Conservation (phyloP, 2,113 vertebrate species). For the Vanacampus margaritifer region DNA sequence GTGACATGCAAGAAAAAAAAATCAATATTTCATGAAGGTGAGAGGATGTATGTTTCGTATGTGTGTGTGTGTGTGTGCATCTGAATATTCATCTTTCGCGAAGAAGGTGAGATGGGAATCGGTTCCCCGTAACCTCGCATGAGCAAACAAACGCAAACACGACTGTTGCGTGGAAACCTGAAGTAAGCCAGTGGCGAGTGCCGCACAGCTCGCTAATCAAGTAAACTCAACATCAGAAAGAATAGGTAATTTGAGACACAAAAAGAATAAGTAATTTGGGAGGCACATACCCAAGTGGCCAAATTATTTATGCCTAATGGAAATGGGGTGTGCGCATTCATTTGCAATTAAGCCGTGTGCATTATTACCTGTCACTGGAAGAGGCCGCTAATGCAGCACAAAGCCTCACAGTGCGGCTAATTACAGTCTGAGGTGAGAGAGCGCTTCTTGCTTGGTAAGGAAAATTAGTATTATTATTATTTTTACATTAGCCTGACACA, state of each 20-base stretch:
- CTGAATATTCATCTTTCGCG: conserved; percentile 47
- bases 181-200: conserved; percentile 72
- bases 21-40: conserved; percentile 56
- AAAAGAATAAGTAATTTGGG: conserved; percentile 80
- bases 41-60: conserved; percentile 23
- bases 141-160: conserved; percentile 51
- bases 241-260: conserved; percentile 79
- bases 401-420: conserved; percentile 34
- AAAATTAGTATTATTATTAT: no score
- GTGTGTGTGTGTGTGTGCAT: not conserved
- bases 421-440: conserved; percentile 50
- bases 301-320: conserved; percentile 82
- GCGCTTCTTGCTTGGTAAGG: conserved; percentile 39
- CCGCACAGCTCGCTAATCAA: conserved; percentile 68
- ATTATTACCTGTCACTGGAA: conserved; percentile 74
- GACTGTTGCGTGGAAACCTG: conserved; percentile 47
- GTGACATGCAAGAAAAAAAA: conserved; percentile 21
- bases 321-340: conserved; percentile 66
- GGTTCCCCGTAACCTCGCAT: conserved; percentile 28
- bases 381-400: conserved; percentile 42
- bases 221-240: conserved; percentile 79
- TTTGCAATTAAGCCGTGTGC: conserved; percentile 71
- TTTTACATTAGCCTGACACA: no score
- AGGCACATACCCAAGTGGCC: conserved; percentile 76
- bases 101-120: conserved; percentile 47